These are phyloP conservation scores for Drosophila suzukii DNA, from an alignment of 1,140 invertebrate genomes.

Conservation along the genomic window DNA sequence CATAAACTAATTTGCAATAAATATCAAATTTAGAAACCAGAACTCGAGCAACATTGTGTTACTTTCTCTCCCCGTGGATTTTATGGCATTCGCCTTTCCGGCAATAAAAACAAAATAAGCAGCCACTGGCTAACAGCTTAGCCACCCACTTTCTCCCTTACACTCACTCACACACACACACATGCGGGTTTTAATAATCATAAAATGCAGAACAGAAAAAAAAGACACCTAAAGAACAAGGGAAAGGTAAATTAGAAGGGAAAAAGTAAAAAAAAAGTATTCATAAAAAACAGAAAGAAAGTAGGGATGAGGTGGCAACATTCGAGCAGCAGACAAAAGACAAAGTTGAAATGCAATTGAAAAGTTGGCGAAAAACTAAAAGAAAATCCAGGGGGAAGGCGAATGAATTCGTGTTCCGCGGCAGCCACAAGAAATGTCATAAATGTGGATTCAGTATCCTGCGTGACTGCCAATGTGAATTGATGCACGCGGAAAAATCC, in stretches of 20 bases:
- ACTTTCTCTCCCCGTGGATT: neutral
- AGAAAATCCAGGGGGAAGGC: slow-evolving; percentile 1
- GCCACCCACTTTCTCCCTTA: neutral
- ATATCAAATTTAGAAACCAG: slow-evolving; percentile 26
- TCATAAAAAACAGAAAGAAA: neutral
- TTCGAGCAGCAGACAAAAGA: slow-evolving; percentile 51
- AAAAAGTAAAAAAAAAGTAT: slow-evolving; percentile 3
- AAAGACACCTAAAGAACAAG: slow-evolving; percentile 33
- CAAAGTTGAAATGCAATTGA: slow-evolving; percentile 77
- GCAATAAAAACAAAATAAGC: slow-evolving; percentile 35
- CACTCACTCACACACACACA: slow-evolving; percentile 15
- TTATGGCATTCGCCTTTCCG: slow-evolving; percentile 21
- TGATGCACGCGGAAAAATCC: neutral
- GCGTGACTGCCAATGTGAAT: neutral
- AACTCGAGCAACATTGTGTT: slow-evolving; percentile 1
- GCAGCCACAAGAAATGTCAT: slow-evolving; percentile 61
- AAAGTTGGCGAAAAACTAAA: slow-evolving; percentile 50
- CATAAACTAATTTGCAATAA: slow-evolving; percentile 42
- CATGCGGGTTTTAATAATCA: slow-evolving; percentile 63
- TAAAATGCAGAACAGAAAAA: slow-evolving; percentile 47
- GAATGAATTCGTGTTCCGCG: slow-evolving; percentile 5
- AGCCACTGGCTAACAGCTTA: slow-evolving; percentile 23
- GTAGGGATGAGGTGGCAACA: slow-evolving; percentile 24
- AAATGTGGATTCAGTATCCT: slow-evolving; percentile 53
- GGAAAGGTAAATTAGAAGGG: slow-evolving; percentile 40